Evolutionary conservation across 1,140 invertebrate genomes (phyloP).

Genomic region (Palaemon carinicauda): DNA sequence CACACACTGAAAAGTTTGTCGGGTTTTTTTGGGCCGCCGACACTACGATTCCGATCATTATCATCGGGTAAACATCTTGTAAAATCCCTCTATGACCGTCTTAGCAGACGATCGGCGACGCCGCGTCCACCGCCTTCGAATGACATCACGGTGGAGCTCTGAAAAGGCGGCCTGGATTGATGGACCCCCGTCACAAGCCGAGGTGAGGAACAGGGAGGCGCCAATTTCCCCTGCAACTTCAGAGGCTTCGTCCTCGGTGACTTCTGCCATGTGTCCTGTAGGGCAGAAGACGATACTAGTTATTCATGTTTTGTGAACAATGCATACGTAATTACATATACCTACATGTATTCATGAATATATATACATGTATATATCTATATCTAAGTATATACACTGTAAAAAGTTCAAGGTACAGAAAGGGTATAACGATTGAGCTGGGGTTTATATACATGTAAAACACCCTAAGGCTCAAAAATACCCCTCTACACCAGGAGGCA

Average conservation of each 20-base stretch:
- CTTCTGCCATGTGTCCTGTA: slow-evolving; percentile 48
- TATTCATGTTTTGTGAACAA: not conserved
- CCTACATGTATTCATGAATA: not conserved
- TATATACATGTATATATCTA: not conserved
- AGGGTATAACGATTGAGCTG: no score
- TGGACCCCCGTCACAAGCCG: slow-evolving; percentile 56
- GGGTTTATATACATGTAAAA: no score
- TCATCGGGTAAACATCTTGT: slow-evolving; percentile 63
- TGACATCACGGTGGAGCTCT: slow-evolving; percentile 62
- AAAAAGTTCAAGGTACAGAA: no score
- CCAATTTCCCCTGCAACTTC: slow-evolving; percentile 52
- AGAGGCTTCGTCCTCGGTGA: slow-evolving; percentile 48
- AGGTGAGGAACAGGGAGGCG: slow-evolving; percentile 55
- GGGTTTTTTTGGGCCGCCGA: not conserved
- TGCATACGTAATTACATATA: not conserved
- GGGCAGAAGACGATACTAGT: not conserved
- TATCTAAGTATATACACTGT: no score
- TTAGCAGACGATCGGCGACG: slow-evolving; percentile 64
- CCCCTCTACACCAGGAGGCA: no score
- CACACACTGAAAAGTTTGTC: not conserved
- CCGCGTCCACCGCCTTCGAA: slow-evolving; percentile 62
- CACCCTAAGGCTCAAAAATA: no score
- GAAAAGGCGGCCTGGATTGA: slow-evolving; percentile 57
- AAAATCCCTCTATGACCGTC: slow-evolving; percentile 64
- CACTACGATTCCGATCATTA: not conserved